phyloP scores from a whole-genome alignment of 2,113 vertebrate genomes.

The Parus major region DNA sequence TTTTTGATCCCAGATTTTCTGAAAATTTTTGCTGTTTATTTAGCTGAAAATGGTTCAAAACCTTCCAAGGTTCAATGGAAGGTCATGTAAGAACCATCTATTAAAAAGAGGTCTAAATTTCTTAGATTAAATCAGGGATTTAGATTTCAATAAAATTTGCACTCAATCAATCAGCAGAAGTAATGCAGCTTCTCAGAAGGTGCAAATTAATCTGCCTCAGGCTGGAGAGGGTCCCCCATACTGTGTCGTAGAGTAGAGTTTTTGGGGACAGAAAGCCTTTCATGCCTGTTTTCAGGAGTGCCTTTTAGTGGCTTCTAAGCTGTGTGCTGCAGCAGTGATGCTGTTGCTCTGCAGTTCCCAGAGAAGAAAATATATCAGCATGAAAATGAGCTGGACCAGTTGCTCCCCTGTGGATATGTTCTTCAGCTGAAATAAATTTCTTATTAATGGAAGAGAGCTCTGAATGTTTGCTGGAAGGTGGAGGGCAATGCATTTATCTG shows the following conservation, averaged over 20 bases:
- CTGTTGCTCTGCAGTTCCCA: slow-evolving; percentile 1
- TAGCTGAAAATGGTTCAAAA: neutral
- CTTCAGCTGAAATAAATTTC: slow-evolving; percentile 24
- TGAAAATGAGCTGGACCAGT: slow-evolving; percentile 22
- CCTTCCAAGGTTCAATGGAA: too few relatives aligned
- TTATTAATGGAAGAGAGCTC: slow-evolving; percentile 2
- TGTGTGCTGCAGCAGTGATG: neutral
- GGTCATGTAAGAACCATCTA: too few relatives aligned
- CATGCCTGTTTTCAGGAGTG: neutral
- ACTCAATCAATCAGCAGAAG: neutral
- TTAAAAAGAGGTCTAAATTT: neutral
- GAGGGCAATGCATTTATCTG: neutral
- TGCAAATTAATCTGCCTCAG: neutral
- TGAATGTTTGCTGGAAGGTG: neutral
- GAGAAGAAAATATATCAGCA: slow-evolving; percentile 27
- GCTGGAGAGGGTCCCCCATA: neutral
- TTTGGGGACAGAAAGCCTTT: neutral
- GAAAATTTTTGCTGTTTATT: neutral
- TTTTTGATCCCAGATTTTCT: neutral
- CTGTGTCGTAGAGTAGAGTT: neutral
- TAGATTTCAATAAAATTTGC: neutral
- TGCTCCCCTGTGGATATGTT: slow-evolving; percentile 14
- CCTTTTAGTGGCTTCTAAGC: neutral
- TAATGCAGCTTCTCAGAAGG: neutral
- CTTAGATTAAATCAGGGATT: neutral